phyloP scores from a whole-genome alignment of 1,140 invertebrate species.

The Camponotus floridanus region DNA sequence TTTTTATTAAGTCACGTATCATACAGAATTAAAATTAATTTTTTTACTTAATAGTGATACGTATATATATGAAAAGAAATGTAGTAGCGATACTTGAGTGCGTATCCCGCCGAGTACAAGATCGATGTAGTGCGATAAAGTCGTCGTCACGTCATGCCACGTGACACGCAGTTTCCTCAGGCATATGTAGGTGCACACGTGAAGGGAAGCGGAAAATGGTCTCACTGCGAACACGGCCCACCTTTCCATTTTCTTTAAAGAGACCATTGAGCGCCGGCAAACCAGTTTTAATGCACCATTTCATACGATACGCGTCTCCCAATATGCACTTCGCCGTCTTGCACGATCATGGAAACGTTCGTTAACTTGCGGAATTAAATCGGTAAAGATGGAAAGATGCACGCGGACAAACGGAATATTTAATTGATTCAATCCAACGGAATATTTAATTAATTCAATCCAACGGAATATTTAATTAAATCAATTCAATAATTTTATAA shows the following conservation, averaged over 20 bases:
- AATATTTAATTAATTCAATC: not conserved
- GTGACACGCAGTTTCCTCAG: slow-evolving; percentile 36
- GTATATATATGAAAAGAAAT: not conserved
- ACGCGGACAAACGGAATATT: not conserved
- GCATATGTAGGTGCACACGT: not conserved
- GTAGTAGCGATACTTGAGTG: not conserved
- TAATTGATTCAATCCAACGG: slow-evolving; percentile 13
- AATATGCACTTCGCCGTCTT: slow-evolving; percentile 40
- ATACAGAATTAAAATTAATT: not conserved
- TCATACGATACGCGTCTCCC: slow-evolving; percentile 51
- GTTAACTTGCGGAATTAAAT: not conserved
- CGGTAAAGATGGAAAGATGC: not conserved
- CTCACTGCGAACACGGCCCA: slow-evolving; percentile 43
- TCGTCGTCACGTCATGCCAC: slow-evolving; percentile 13
- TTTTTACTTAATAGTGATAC: not conserved
- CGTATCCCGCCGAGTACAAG: not conserved
- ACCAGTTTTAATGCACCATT: slow-evolving; percentile 71
- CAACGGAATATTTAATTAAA: not conserved
- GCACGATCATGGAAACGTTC: not conserved
- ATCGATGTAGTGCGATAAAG: slow-evolving; percentile 32
- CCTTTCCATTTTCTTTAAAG: slow-evolving; percentile 75
- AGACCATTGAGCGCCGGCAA: slow-evolving; percentile 63
- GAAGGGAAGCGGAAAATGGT: slow-evolving; percentile 52
- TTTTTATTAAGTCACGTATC: not conserved
- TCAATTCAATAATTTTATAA: not conserved